Evolutionary conservation across 92 coral and sea anemone genomes (phyloP), one percentile per base, ranked within the genome.

Genomic region (Phenganax marumi): DNA sequence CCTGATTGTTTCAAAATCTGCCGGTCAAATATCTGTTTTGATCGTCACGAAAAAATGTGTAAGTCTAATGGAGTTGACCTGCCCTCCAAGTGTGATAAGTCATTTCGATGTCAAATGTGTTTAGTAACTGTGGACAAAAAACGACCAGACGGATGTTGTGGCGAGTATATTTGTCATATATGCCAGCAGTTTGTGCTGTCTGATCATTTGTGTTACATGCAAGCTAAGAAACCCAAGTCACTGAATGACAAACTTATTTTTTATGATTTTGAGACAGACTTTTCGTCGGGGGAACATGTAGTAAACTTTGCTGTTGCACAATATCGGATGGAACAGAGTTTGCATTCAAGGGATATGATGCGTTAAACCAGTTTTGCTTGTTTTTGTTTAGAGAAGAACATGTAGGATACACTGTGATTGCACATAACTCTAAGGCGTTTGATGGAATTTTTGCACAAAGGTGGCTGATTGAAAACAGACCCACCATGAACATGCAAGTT

Each of bases 171-270:
- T n/a, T 82, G 86, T 70, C 62, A 43, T 21, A 70, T 71, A 12
- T 82, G 86, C 53, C 70, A 71, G 22, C 7, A 71, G 56, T 70
- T 26, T 46, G 80, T 82, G 26, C 12, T 52, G 46, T 72, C 86
- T 6, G 79, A 52, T 22, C 86, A 71, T 70, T 25, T 60, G 3
- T 82, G 86, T 73, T 68, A 73, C 70, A 84, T 84, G 82, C 87
- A 84, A 21, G 52, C 54, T 22, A 73, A 73, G n/a, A 6, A 10
- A 8, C 81, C 82, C 0, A 43, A 56, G 18, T 16, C 55, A 46
- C 73, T 82, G 3, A 56, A 25, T n/a, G 62, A 73, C 14, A 84
- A 84, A 10, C 82, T 82, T 12, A 43, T 82, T 13, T n/a, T n/a
- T n/a, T n/a, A n/a, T n/a, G n/a, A n/a, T n/a, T 75, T 84, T 65